These are phyloP conservation scores for Ptychobarbus kaznakovi DNA, from an alignment of 2,797 vertebrate genomes.

Conservation along the genomic window DNA sequence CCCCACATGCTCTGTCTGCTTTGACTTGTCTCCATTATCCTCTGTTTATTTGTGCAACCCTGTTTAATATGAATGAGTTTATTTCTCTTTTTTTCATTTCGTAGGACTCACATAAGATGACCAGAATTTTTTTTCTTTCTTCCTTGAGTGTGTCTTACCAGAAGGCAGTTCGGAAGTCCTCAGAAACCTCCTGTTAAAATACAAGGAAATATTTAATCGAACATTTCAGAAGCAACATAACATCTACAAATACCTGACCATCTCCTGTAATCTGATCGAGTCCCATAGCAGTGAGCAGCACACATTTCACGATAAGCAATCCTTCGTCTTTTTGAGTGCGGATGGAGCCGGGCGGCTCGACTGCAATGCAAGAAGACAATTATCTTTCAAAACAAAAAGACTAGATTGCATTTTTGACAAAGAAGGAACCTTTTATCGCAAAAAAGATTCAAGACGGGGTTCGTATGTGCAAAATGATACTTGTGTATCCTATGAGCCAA, in stretches of 20 bases:
- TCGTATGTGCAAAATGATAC: constrained; percentile 75
- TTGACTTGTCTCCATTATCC: constrained; percentile 30
- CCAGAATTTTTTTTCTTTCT: constrained; percentile 17
- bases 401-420: constrained; percentile 45
- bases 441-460: constrained; percentile 64
- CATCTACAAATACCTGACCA: constrained; percentile 39
- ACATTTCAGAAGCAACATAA: constrained; percentile 45
- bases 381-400: constrained; percentile 49
- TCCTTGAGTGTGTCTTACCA: constrained; percentile 7
- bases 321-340: constrained; percentile 7
- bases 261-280: constrained; percentile 52
- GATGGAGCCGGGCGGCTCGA: not conserved
- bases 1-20: constrained; percentile 29
- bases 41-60: constrained; percentile 56
- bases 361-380: constrained; percentile 23
- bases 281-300: constrained; percentile 24
- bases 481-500: constrained; percentile 81
- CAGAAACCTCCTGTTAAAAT: constrained; percentile 22
- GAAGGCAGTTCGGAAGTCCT: constrained; percentile 27
- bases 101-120: constrained; percentile 5
- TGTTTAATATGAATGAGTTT: constrained; percentile 72
- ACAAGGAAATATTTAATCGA: not conserved
- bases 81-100: not conserved
- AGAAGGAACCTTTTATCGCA: constrained; percentile 47
- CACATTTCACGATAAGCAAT: constrained; percentile 36